Conservation (phyloP, 2,113 vertebrate species). For the Megatriorchis doriae region DNA sequence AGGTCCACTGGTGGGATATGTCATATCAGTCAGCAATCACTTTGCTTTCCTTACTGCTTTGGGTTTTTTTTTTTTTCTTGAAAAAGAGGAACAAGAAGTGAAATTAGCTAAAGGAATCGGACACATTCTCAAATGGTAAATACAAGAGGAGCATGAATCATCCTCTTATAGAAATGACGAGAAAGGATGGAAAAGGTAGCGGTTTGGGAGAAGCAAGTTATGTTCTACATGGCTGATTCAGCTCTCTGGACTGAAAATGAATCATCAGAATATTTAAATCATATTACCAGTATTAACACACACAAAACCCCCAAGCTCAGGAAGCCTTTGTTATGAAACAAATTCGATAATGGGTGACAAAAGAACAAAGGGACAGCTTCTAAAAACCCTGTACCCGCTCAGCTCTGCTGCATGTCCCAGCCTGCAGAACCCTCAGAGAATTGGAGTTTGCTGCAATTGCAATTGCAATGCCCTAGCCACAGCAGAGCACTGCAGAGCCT, state of each 20-base stretch:
- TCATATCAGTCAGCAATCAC: neutral
- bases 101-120: slow-evolving; percentile 22
- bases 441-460: neutral
- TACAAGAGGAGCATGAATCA: slow-evolving; percentile 67
- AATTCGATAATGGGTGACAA: neutral
- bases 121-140: slow-evolving; percentile 56
- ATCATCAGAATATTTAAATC: slow-evolving; percentile 69
- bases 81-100: slow-evolving; percentile 46
- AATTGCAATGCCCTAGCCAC: neutral
- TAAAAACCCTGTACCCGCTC: neutral
- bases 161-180: slow-evolving; percentile 64
- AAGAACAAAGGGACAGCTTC: neutral
- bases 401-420: neutral
- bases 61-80: neutral
- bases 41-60: neutral
- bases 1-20: neutral
- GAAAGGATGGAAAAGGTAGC: slow-evolving; percentile 60
- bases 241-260: slow-evolving; percentile 63
- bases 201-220: slow-evolving; percentile 54
- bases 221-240: slow-evolving; percentile 57
- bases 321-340: slow-evolving; percentile 55
- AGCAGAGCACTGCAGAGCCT: neutral
- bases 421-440: neutral
- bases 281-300: slow-evolving; percentile 65
- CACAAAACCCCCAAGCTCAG: slow-evolving; percentile 54